These are phyloP conservation scores for Pempheris klunzingeri DNA, from an alignment of 2,797 vertebrate genomes.

Conservation along the genomic window DNA sequence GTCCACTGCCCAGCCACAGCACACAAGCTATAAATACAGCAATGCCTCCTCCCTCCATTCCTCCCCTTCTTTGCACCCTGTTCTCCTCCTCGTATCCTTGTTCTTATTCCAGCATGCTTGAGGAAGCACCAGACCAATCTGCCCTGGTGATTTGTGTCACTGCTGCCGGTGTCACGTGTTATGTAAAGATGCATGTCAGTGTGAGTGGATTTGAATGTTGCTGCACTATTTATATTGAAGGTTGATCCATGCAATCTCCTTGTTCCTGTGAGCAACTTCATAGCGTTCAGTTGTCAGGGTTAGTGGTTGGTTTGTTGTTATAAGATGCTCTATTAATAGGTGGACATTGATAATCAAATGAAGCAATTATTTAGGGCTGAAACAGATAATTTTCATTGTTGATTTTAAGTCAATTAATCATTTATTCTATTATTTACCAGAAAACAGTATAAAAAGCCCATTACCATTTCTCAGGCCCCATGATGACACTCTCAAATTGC, in stretches of 20 bases:
- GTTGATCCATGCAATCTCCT: slow-evolving; percentile 47
- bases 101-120: slow-evolving; percentile 54
- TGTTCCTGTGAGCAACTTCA: slow-evolving; percentile 28
- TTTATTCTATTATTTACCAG: not conserved
- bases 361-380: not conserved
- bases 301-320: not conserved
- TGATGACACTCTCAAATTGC: not conserved
- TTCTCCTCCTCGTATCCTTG: slow-evolving; percentile 51
- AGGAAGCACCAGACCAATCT: slow-evolving; percentile 44
- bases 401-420: not conserved
- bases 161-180: slow-evolving; percentile 43
- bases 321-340: not conserved
- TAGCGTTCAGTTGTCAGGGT: slow-evolving; percentile 13
- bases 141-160: slow-evolving; percentile 47
- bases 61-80: slow-evolving; percentile 40
- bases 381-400: not conserved
- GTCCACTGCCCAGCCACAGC: slow-evolving; percentile 58
- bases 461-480: not conserved
- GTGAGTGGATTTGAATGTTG: slow-evolving; percentile 63
- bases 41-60: slow-evolving; percentile 32
- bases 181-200: slow-evolving; percentile 48
- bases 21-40: slow-evolving; percentile 81
- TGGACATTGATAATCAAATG: not conserved
- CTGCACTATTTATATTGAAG: slow-evolving; percentile 63
- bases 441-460: not conserved